These are phyloP conservation scores for Eupithecia subumbrata DNA, from an alignment of 2,888 invertebrate genomes.

Conservation along the genomic window DNA sequence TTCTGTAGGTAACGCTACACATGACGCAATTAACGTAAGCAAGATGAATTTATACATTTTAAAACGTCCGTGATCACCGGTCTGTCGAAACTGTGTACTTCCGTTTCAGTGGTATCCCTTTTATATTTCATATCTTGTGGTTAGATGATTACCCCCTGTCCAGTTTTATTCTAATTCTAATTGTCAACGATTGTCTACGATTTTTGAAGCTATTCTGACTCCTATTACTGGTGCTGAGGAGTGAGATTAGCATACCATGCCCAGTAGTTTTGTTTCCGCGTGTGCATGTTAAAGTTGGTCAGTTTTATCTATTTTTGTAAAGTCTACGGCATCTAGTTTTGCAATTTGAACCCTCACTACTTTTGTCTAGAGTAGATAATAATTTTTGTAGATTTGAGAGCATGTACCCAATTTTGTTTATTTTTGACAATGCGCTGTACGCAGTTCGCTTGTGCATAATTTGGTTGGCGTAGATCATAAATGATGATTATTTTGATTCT, in stretches of 20 bases:
- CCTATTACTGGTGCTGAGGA: conserved; percentile 36
- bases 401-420: conserved; percentile 29
- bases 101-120: conserved; percentile 58
- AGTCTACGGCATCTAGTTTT: conserved; percentile 53
- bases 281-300: conserved; percentile 45
- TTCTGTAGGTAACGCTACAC: conserved; percentile 57
- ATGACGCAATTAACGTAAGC: conserved; percentile 42
- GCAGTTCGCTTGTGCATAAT: conserved; percentile 29
- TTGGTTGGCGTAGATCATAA: conserved; percentile 26
- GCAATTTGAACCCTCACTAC: conserved; percentile 15
- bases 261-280: conserved; percentile 25
- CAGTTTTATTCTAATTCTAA: neutral
- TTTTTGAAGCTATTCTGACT: conserved; percentile 1
- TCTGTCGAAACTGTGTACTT: conserved; percentile 55
- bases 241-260: conserved; percentile 41
- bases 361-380: conserved; percentile 36
- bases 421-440: conserved; percentile 40
- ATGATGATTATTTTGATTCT: conserved; percentile 29
- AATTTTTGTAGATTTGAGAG: conserved; percentile 24
- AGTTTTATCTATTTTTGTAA: conserved; percentile 55
- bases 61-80: conserved; percentile 54
- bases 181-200: conserved; percentile 10
- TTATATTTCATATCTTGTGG: conserved; percentile 70
- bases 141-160: conserved; percentile 65
- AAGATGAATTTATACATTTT: conserved; percentile 60